These are phyloP conservation scores for Carabus problematicus DNA, from an alignment of 2,888 invertebrate species.

Conservation along the genomic window DNA sequence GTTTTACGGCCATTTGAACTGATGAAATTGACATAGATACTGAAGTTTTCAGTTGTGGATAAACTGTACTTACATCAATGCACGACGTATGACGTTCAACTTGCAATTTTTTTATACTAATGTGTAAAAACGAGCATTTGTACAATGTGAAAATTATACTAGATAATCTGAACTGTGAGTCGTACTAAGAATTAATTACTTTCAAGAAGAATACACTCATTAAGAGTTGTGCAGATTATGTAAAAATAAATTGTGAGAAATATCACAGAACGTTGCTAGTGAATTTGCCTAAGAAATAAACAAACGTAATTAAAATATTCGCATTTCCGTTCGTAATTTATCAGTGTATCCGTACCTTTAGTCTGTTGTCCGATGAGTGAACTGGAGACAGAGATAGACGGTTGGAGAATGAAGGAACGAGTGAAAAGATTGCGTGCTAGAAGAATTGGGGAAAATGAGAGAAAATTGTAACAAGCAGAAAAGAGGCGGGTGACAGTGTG, in stretches of 20 bases:
- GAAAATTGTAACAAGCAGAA: not conserved
- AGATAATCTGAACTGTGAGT: too few relatives aligned
- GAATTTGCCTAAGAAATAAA: not conserved
- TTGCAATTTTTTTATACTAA: not conserved
- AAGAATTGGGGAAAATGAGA: not conserved
- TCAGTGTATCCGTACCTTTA: slow-evolving; percentile 18
- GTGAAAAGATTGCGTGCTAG: not conserved
- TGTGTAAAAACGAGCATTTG: too few relatives aligned
- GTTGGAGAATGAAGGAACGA: not conserved
- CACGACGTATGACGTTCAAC: not conserved
- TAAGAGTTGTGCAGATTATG: too few relatives aligned
- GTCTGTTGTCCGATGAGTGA: too few relatives aligned
- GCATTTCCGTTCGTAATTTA: slow-evolving; percentile 14
- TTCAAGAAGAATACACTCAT: too few relatives aligned
- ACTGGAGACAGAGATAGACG: slow-evolving; percentile 1
- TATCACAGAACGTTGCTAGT: too few relatives aligned
- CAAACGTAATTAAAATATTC: slow-evolving; percentile 24
- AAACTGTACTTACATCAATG: not conserved
- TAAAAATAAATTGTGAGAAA: too few relatives aligned
- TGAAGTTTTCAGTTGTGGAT: not conserved
- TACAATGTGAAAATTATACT: too few relatives aligned
- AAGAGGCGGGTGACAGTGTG: not conserved
- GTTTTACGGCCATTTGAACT: slow-evolving; percentile 33
- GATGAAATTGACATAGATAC: slow-evolving; percentile 30
- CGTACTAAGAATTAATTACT: too few relatives aligned